Evolutionary conservation across 2,888 invertebrate species (phyloP).

Genomic region (Cantharis rufa): DNA sequence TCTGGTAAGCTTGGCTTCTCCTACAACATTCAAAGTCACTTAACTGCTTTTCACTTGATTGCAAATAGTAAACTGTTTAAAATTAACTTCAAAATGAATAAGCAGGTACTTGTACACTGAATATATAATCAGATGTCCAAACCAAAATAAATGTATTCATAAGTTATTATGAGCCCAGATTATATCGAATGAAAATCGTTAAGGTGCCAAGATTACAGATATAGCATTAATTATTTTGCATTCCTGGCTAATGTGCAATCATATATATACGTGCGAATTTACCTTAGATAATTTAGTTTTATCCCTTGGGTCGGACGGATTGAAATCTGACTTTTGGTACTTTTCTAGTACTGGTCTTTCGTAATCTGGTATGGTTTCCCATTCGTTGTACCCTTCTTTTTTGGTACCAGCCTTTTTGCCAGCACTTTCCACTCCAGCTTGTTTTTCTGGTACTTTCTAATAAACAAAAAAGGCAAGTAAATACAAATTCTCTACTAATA

Average conservation of each 20-base stretch:
- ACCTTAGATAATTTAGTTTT: constrained; percentile 55
- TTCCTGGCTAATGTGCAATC: constrained; percentile 25
- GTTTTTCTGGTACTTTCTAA: constrained; percentile 43
- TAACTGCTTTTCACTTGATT: neutral
- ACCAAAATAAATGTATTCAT: constrained; percentile 24
- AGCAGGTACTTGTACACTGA: constrained; percentile 9
- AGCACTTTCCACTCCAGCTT: constrained; percentile 2
- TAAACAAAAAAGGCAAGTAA: neutral
- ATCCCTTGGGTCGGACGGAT: constrained; percentile 59
- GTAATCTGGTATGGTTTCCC: constrained; percentile 67
- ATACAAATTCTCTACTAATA: neutral
- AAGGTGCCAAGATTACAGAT: constrained; percentile 28
- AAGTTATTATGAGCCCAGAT: constrained; percentile 28
- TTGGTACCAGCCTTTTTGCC: neutral
- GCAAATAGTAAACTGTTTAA: constrained; percentile 13
- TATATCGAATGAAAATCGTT: constrained; percentile 20
- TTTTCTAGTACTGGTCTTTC: constrained; percentile 75
- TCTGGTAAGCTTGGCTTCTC: constrained; percentile 54
- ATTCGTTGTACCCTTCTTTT: constrained; percentile 43
- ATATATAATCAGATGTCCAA: constrained; percentile 23
- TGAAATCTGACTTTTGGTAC: constrained; percentile 61
- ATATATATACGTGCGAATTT: constrained; percentile 24
- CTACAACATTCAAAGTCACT: constrained; percentile 39
- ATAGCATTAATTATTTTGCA: constrained; percentile 22
- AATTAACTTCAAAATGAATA: constrained; percentile 17